These are phyloP conservation scores for Cardiocondyla obscurior DNA, from an alignment of 1,140 invertebrate genomes.

Conservation along the genomic window DNA sequence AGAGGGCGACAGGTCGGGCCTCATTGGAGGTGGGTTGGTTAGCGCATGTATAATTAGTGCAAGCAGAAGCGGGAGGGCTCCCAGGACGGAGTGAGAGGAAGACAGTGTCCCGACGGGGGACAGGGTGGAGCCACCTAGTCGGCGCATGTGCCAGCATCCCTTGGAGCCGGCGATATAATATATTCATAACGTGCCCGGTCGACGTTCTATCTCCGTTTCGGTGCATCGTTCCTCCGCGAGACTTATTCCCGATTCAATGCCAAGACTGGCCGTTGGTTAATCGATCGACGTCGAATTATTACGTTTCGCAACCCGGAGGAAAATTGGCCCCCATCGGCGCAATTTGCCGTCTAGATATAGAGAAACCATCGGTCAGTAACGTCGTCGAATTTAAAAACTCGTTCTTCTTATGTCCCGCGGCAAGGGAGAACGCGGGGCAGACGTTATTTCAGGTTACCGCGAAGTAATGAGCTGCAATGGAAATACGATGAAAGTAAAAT, in stretches of 20 bases:
- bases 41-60: constrained; percentile 81
- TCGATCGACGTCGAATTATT: constrained; percentile 43
- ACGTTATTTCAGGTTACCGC: neutral
- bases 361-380: neutral
- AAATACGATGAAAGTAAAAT: constrained; percentile 15
- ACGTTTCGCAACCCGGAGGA: neutral
- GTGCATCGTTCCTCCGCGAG: constrained; percentile 57
- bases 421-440: neutral
- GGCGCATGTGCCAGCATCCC: constrained; percentile 81
- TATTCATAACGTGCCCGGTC: constrained; percentile 79
- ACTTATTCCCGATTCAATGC: constrained; percentile 61
- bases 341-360: neutral
- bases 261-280: constrained; percentile 65
- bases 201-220: constrained; percentile 49
- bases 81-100: constrained; percentile 12
- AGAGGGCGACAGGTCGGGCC: constrained; percentile 72
- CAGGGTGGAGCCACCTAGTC: constrained; percentile 78
- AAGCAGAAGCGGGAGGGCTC: constrained; percentile 49
- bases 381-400: neutral
- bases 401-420: neutral
- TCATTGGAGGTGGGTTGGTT: constrained; percentile 77
- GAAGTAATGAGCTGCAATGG: neutral
- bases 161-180: constrained; percentile 76
- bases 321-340: neutral
- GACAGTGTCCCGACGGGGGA: constrained; percentile 62